Base-by-base conservation (phyloP, 2,113 vertebrate genomes). In the Vanacampus margaritifer region DNA sequence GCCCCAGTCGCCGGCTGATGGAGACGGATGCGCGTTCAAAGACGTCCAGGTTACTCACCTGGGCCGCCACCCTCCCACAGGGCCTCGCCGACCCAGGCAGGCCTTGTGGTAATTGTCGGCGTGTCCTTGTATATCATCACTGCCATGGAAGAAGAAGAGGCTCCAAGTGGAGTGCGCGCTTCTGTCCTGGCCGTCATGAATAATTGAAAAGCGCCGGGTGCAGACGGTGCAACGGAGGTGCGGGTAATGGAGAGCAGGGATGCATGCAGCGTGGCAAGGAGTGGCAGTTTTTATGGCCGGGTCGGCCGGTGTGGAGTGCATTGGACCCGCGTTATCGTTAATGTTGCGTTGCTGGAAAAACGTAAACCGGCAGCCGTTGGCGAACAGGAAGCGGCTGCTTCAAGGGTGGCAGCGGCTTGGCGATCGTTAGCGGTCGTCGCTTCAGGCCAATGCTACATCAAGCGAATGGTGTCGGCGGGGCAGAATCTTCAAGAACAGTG, bases 171-270 rank as follows among this genome's bases (percentile, higher is more conserved):
- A 83, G 84, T 70, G 81, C 78, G 65, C 73, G 84, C 80, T 73
- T 74, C 80, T 81, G 81, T 79, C 87, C 79, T 81, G 83, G 80
- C 80, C 81, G 71, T 71, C 78, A 88, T 89, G 87, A 90, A 91
- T 91, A 89, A 90, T 91, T 91, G 79, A 91, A 78, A 75, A 84
- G 83, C 75, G 80, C 88, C 78, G 86, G 86, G 86, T 79, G 85
- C 86, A 83, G 82, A 37, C 79, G 85, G 79, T 86, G 79, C 78
- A 81, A 86, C 75, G 24, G 84, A 84, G 82, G 84, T 75, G 84
- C 79, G 76, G 88, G 83, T 90, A 86, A 84, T 87, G 82, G 86
- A 77, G 76, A 82, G 80, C 74, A 82, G 80, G 84, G 78, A 87
- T 82, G 78, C 82, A 82, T 82, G 71, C 54, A 79, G 68, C 79